Percentiles rank a stretch among this genome's conserved stretches.
Conservation (phyloP, 1,140 invertebrate species). For the Trichonephila clavata region DNA sequence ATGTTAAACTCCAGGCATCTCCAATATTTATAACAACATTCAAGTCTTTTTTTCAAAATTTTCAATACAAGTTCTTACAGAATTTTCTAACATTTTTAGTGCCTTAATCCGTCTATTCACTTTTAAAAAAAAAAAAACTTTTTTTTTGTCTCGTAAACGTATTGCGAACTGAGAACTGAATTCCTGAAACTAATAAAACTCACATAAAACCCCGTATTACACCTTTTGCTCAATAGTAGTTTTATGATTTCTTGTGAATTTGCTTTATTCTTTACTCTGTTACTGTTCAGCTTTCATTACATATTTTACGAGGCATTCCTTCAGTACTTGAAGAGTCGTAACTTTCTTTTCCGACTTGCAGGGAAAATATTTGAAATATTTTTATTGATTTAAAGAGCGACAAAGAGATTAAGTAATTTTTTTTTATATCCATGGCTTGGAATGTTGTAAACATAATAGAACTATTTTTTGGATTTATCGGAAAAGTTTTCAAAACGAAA, state of each 20-base stretch:
- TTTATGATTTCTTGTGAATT: slow-evolving; percentile 30
- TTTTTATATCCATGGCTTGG: too few relatives aligned
- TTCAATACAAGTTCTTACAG: too few relatives aligned
- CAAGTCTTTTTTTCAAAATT: too few relatives aligned
- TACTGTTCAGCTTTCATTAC: background rate
- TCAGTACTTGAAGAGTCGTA: background rate
- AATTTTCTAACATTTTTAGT: too few relatives aligned
- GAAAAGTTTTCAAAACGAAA: background rate
- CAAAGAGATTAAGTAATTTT: slow-evolving; percentile 5
- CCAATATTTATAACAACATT: too few relatives aligned
- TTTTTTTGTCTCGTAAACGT: background rate
- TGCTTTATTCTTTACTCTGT: background rate
- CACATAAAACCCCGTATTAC: background rate
- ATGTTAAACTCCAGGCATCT: too few relatives aligned
- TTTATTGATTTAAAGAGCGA: background rate
- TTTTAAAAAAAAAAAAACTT: too few relatives aligned
- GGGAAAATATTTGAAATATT: slow-evolving; percentile 2
- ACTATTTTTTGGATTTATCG: background rate
- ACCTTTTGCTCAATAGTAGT: background rate
- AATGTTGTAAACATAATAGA: background rate
- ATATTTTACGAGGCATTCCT: slow-evolving; percentile 40
- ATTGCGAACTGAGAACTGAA: background rate
- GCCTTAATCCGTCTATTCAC: background rate
- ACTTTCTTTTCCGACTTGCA: background rate
- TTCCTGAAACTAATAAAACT: background rate